Evolutionary conservation across 1,140 invertebrate species (phyloP).

Genomic region (Trichomalopsis sarcophagae): DNA sequence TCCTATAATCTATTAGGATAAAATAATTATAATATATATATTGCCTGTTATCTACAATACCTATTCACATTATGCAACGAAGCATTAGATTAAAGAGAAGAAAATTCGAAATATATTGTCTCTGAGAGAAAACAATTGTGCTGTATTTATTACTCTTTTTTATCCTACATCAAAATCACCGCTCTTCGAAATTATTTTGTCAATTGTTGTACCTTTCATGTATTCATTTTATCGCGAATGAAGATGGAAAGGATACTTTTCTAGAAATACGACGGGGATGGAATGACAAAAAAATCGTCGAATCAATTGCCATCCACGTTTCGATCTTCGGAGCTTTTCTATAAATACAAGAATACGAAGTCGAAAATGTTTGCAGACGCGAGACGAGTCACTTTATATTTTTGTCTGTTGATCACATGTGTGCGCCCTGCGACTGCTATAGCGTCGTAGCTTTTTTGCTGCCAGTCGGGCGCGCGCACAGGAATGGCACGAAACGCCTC

Average conservation of each 20-base stretch:
- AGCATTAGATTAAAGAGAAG: constrained; percentile 62
- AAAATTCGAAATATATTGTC: constrained; percentile 67
- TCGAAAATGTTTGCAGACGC: constrained; percentile 27
- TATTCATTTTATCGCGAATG: not conserved
- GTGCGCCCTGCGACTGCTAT: not conserved
- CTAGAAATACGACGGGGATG: not conserved
- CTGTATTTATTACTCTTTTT: constrained; percentile 18
- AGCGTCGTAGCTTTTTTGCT: constrained; percentile 19
- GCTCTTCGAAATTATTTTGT: not conserved
- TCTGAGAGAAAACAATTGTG: constrained; percentile 59
- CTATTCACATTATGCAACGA: constrained; percentile 65
- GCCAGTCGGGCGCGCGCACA: not conserved
- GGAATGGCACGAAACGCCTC: constrained; percentile 12
- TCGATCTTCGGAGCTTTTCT: constrained; percentile 1
- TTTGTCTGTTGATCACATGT: constrained; percentile 31
- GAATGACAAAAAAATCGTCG: constrained; percentile 37
- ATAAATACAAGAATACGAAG: constrained; percentile 35
- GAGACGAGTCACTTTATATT: constrained; percentile 37
- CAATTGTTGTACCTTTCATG: not conserved
- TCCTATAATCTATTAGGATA: constrained; percentile 60
- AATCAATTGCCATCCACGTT: not conserved
- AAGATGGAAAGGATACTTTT: not conserved
- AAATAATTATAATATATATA: constrained; percentile 70
- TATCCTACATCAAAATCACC: not conserved
- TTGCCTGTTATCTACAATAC: constrained; percentile 72